Conservation (phyloP, 1,140 invertebrate genomes). For the Drosophila sturtevanti region DNA sequence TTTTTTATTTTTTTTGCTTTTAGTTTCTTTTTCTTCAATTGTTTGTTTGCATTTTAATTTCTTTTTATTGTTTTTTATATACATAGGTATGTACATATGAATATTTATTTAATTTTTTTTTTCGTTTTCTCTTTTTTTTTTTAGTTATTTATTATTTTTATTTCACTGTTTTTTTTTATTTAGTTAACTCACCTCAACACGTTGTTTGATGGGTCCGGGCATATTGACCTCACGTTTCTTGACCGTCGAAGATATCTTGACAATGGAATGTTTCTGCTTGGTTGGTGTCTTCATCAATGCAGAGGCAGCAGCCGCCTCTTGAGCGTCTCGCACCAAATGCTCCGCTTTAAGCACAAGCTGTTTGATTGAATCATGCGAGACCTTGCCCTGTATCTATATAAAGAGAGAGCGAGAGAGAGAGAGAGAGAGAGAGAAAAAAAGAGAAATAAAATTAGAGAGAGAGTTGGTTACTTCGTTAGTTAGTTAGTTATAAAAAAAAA, state of each 20-base stretch:
- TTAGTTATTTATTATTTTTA: too few relatives aligned
- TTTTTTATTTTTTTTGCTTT: too few relatives aligned
- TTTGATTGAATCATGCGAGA: conserved; percentile 83
- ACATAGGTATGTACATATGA: too few relatives aligned
- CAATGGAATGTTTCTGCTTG: conserved; percentile 81
- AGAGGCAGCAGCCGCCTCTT: conserved; percentile 48
- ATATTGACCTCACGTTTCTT: conserved; percentile 78
- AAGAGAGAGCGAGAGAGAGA: conserved; percentile 18
- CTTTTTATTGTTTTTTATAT: too few relatives aligned
- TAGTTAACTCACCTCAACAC: conserved; percentile 66
- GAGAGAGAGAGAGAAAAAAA: conserved; percentile 11
- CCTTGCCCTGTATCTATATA: conserved; percentile 60
- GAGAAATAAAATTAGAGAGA: conserved; percentile 18
- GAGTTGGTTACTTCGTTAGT: not conserved
- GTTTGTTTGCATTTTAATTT: too few relatives aligned
- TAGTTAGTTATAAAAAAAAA: too few relatives aligned
- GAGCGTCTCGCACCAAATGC: conserved; percentile 82
- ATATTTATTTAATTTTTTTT: too few relatives aligned
- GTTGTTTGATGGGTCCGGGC: conserved; percentile 76
- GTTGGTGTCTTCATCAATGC: conserved; percentile 76
- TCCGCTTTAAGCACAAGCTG: conserved; percentile 82
- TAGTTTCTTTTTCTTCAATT: too few relatives aligned
- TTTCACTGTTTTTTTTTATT: too few relatives aligned
- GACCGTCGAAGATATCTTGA: conserved; percentile 79
- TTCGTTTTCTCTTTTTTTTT: too few relatives aligned